Evolutionary conservation across 2,888 invertebrate species (phyloP), one percentile per base, ranked within the genome.

Genomic region (Parnassius glacialis): DNA sequence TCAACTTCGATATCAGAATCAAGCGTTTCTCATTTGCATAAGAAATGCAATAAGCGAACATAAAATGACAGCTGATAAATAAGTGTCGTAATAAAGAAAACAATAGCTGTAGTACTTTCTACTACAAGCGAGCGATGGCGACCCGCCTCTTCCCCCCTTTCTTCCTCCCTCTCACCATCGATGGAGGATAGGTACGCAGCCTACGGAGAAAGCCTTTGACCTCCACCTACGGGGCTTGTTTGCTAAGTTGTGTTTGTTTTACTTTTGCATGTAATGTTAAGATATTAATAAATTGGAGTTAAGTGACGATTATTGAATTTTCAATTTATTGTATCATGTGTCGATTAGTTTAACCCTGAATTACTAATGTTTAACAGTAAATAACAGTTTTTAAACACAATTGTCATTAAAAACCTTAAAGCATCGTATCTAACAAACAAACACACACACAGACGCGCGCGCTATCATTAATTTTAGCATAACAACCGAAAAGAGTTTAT

Each of bases 181-280:
- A 48, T 13, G 65, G 59, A 52, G 59, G 60, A 67, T 65, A 68
- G 67, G 69, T 69, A 71, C 66, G 74, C 80, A 84, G 81, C 74
- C 83, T 83, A 85, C 78, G 77, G 83, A 82, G 85, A 88, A 87
- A 88, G 87, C 87, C 85, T 88, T 86, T 86, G 88, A 88, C 88
- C 88, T 83, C 72, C 57, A 76, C 79, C 78, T 76, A 76, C 75
- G 83, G 80, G 83, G 82, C 84, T 79, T 76, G 79, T 77, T 81
- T 81, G 75, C 76, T 73, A 72, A 74, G 70, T 69, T 71, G 71
- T 76, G 82, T 81, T 82, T 78, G 80, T 79, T 70, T 76, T 75
- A 78, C 71, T 80, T 81, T 78, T 75, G 75, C 78, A 77, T 77
- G 77, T 68, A 62, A 56, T 59, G 59, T 55, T 25, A 61, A 45